Evolutionary conservation across 2,113 vertebrate species (phyloP).

Genomic region (Ochotona curzoniae): DNA sequence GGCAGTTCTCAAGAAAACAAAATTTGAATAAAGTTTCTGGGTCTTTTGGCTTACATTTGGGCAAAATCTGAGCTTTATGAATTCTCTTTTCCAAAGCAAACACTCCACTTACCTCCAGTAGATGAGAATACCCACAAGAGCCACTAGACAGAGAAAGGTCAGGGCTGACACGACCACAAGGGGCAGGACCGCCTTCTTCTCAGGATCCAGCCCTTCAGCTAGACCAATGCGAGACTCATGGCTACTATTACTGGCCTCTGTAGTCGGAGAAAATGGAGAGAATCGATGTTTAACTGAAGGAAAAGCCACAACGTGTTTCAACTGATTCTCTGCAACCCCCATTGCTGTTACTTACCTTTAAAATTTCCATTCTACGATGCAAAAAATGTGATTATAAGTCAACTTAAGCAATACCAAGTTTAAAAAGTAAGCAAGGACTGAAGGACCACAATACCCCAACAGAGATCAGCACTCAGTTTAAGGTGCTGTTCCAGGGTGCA

Average conservation of each 20-base stretch:
- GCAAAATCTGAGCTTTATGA: conserved; percentile 66
- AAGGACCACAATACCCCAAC: conserved; percentile 72
- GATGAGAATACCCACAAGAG: conserved; percentile 96
- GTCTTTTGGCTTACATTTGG: conserved; percentile 49
- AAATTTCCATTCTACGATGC: conserved; percentile 61
- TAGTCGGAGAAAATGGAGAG: conserved; percentile 87
- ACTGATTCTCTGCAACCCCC: conserved; percentile 78
- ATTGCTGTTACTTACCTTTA: conserved; percentile 84
- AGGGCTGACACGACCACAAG: conserved; percentile 96
- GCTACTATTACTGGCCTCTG: conserved; percentile 99
- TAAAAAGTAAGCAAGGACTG: conserved; percentile 75
- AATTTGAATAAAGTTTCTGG: conserved; percentile 28
- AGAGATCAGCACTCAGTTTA: not conserved
- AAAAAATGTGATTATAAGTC: conserved; percentile 82
- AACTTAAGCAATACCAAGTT: conserved; percentile 81
- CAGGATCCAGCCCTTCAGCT: conserved; percentile 90
- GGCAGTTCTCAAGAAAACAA: not conserved
- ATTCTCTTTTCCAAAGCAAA: conserved; percentile 42
- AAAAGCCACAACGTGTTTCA: conserved; percentile 71
- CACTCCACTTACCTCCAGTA: conserved; percentile 95
- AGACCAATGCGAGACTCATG: conserved; percentile 95
- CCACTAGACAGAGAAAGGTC: conserved; percentile 93
- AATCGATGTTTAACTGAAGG: conserved; percentile 85
- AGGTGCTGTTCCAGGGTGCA: too few species aligned
- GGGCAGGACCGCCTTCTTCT: conserved; percentile 94